phyloP scores from a whole-genome alignment of 2,888 invertebrate species.

The Anodontia alba region DNA sequence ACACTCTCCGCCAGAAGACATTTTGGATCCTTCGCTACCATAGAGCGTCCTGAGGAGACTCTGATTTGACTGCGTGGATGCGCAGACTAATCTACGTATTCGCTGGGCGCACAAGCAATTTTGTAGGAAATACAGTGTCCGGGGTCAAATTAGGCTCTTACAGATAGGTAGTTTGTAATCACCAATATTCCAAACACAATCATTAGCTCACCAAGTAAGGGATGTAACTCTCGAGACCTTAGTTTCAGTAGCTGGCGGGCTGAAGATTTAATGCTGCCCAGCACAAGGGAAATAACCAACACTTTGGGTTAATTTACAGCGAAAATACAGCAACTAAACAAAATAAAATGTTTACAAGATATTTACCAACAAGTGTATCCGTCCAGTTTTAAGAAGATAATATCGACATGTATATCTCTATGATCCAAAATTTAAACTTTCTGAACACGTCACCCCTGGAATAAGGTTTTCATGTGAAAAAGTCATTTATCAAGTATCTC shows the following conservation, averaged over 20 bases:
- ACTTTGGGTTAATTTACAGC: too few relatives aligned
- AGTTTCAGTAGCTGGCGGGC: neutral
- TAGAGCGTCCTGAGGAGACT: too few relatives aligned
- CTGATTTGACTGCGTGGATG: too few relatives aligned
- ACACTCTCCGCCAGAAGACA: too few relatives aligned
- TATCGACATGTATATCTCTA: neutral
- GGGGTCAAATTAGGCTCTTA: too few relatives aligned
- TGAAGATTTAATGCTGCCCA: neutral
- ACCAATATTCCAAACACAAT: too few relatives aligned
- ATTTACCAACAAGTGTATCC: neutral
- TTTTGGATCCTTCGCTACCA: too few relatives aligned
- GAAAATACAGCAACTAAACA: neutral
- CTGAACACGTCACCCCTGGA: neutral
- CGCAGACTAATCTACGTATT: too few relatives aligned
- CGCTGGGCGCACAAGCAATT: too few relatives aligned
- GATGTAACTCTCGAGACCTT: neutral
- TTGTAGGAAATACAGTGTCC: too few relatives aligned
- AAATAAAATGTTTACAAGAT: neutral
- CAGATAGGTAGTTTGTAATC: too few relatives aligned
- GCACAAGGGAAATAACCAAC: neutral
- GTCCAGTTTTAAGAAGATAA: neutral
- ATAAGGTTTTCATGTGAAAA: constrained; percentile 35
- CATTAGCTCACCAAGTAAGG: too few relatives aligned
- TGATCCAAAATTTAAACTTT: neutral
- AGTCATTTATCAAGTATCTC: constrained; percentile 54